These are phyloP conservation scores for Aphelocoma californica DNA, from an alignment of 2,797 vertebrate genomes.

Conservation along the genomic window DNA sequence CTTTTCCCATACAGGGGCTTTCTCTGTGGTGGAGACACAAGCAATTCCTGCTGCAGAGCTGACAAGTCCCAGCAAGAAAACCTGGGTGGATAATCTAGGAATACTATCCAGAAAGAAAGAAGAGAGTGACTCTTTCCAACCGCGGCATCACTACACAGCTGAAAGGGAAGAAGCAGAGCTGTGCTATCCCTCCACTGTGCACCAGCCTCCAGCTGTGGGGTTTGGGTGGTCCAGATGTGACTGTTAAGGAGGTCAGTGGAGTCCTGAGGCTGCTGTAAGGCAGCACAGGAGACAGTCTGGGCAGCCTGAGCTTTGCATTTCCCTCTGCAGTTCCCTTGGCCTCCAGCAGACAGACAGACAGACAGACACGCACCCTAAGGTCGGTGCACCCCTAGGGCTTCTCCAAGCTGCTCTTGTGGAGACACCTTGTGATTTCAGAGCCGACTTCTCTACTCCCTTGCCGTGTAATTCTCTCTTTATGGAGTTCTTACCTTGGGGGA, in stretches of 20 bases:
- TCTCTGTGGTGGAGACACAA: neutral
- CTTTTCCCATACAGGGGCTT: neutral
- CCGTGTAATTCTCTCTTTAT: neutral
- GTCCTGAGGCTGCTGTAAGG: neutral
- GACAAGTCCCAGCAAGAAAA: neutral
- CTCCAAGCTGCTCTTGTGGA: neutral
- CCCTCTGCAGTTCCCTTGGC: neutral
- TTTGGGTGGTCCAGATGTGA: accelerated
- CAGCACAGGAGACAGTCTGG: neutral
- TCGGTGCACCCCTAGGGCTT: neutral
- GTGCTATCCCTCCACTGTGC: neutral
- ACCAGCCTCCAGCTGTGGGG: neutral
- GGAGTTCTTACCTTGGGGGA: slow-evolving; percentile 11
- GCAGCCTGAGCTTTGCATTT: neutral
- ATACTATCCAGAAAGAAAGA: no score
- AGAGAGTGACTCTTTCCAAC: neutral
- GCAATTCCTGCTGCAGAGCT: neutral
- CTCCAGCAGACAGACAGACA: neutral
- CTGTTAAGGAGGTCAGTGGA: neutral
- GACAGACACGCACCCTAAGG: neutral
- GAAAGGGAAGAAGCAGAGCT: neutral
- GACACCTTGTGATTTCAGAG: neutral
- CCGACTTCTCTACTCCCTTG: neutral
- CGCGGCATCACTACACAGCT: neutral
- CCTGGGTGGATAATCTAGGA: neutral